Evolutionary conservation across 2,797 vertebrate genomes (phyloP).

Genomic region (Naso thynnoides): DNA sequence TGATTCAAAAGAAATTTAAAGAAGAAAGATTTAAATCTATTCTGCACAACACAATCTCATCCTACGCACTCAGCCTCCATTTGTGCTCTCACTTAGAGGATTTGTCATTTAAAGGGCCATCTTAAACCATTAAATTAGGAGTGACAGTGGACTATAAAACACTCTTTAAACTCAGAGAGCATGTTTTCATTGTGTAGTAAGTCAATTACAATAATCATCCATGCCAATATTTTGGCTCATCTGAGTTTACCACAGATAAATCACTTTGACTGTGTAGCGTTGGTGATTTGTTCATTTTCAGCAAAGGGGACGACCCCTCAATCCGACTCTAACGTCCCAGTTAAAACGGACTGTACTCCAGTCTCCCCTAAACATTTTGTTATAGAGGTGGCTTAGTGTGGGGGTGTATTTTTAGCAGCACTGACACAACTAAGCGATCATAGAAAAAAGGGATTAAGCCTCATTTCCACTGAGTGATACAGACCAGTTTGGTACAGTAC

Average conservation of each 20-base stretch:
- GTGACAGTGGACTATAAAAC: constrained; percentile 10
- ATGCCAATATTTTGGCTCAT: neutral
- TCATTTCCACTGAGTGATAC: too few species aligned
- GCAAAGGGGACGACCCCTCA: too few species aligned
- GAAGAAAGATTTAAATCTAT: neutral
- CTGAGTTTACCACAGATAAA: neutral
- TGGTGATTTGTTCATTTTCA: too few species aligned
- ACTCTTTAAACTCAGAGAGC: constrained; percentile 1
- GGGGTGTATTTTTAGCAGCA: too few species aligned
- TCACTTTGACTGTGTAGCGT: neutral
- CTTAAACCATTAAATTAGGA: constrained; percentile 6
- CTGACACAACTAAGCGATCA: too few species aligned
- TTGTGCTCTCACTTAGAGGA: neutral
- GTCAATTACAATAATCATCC: neutral
- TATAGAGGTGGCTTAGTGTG: too few species aligned
- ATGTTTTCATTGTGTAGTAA: neutral
- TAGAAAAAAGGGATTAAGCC: too few species aligned
- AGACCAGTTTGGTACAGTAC: too few species aligned
- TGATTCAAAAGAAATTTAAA: neutral
- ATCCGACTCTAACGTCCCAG: too few species aligned
- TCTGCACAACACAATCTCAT: neutral
- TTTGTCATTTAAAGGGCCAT: constrained; percentile 13
- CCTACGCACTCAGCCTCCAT: neutral
- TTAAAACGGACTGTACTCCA: too few species aligned
- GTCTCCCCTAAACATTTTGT: too few species aligned